Conservation (phyloP, 2,797 vertebrate genomes). For the Sarcophilus harrisii region DNA sequence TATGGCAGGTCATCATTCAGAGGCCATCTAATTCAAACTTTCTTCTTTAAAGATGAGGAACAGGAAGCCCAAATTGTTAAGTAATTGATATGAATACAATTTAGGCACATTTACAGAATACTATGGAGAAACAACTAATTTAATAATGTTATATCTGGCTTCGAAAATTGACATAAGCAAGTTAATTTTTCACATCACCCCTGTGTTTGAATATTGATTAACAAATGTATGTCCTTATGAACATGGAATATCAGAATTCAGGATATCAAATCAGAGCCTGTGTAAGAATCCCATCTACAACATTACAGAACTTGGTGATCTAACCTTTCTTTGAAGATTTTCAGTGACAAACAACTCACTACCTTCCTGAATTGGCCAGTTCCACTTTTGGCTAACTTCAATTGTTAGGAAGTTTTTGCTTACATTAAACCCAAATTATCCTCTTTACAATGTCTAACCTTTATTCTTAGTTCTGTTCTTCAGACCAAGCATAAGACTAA, state of each 20-base stretch:
- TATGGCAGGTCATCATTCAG: neutral
- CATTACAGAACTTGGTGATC: neutral
- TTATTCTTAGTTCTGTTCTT: neutral
- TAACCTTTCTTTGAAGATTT: neutral
- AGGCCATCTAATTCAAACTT: neutral
- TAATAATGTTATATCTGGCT: neutral
- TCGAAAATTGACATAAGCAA: slow-evolving; percentile 1
- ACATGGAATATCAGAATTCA: neutral
- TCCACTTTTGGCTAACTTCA: neutral
- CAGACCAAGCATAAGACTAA: neutral
- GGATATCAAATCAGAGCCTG: neutral
- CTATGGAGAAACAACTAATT: neutral
- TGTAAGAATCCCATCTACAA: neutral
- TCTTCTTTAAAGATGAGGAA: neutral
- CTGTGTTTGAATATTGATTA: neutral
- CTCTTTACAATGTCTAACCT: neutral
- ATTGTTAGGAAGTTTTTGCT: neutral
- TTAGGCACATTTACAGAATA: neutral
- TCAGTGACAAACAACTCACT: neutral
- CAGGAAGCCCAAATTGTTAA: neutral
- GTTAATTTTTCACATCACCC: slow-evolving; percentile 12
- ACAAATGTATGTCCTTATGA: slow-evolving; percentile 48
- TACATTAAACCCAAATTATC: neutral
- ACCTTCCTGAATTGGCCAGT: neutral
- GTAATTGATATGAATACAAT: neutral